These are phyloP conservation scores for Crotalus viridis DNA, from an alignment of 2,113 vertebrate genomes.

Conservation along the genomic window DNA sequence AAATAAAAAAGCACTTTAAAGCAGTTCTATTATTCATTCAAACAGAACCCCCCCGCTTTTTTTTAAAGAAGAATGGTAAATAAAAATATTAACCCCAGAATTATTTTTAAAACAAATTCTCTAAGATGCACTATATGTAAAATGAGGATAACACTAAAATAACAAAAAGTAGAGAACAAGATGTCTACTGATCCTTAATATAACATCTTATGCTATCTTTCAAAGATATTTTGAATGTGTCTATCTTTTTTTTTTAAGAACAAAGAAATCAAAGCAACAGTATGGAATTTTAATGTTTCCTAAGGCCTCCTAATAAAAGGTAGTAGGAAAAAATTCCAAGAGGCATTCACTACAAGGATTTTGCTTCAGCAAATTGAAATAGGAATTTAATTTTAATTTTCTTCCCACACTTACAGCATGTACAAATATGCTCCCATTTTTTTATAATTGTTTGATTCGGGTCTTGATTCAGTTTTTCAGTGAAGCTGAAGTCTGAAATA, in stretches of 20 bases:
- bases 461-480: neutral
- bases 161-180: neutral
- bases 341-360: constrained; percentile 47
- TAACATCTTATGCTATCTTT: neutral
- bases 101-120: neutral
- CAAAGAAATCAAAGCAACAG: neutral
- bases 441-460: constrained; percentile 33
- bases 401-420: neutral
- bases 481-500: constrained; percentile 17
- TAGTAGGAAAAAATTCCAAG: constrained; percentile 46
- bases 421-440: neutral
- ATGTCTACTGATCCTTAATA: neutral
- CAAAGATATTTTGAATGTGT: neutral
- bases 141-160: neutral
- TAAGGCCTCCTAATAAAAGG: constrained; percentile 53
- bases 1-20: neutral
- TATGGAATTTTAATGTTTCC: constrained; percentile 30
- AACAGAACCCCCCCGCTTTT: neutral
- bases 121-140: neutral
- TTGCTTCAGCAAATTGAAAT: constrained; percentile 48
- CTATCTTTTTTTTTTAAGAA: constrained; percentile 16
- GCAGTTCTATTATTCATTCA: neutral
- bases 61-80: neutral
- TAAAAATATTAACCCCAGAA: neutral
- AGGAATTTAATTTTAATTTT: constrained; percentile 61